Evolutionary conservation across 2,888 invertebrate species (phyloP).

Genomic region (Selenia dentaria): DNA sequence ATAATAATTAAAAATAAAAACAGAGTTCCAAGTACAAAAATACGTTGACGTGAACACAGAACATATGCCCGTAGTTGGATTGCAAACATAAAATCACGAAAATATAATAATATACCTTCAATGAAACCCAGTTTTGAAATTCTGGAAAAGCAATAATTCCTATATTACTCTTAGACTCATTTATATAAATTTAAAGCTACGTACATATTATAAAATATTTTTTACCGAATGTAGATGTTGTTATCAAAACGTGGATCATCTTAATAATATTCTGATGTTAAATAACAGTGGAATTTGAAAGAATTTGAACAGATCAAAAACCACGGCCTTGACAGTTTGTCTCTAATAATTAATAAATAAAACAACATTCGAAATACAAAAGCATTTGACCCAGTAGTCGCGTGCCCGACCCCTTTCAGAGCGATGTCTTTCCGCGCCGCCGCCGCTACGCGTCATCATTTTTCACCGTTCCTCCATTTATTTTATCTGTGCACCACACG

Average conservation of each 20-base stretch:
- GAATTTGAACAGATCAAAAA: too few species aligned
- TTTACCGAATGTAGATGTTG: too few species aligned
- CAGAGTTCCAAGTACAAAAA: conserved; percentile 1
- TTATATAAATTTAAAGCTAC: too few species aligned
- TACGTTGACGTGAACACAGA: neutral
- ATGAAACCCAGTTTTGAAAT: too few species aligned
- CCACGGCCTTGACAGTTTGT: neutral
- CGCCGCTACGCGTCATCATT: conserved; percentile 70
- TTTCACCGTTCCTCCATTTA: conserved; percentile 82
- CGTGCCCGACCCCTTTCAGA: conserved; percentile 55
- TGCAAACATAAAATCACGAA: neutral
- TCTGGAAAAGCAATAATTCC: too few species aligned
- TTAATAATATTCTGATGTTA: too few species aligned
- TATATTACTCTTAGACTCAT: too few species aligned
- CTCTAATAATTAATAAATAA: conserved; percentile 1
- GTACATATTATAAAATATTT: too few species aligned
- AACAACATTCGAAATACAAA: conserved; percentile 27
- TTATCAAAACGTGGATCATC: too few species aligned
- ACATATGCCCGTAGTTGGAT: neutral
- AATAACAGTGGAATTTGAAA: too few species aligned
- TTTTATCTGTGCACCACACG: conserved; percentile 82
- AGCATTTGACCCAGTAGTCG: conserved; percentile 53
- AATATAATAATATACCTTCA: too few species aligned
- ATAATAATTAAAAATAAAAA: conserved; percentile 18
- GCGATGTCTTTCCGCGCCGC: conserved; percentile 71